A percentile compares a stretch with the other conserved stretches of the same genome.
These are phyloP conservation scores for Coreoperca whiteheadi DNA, from an alignment of 2,113 vertebrate species.

Conservation along the genomic window DNA sequence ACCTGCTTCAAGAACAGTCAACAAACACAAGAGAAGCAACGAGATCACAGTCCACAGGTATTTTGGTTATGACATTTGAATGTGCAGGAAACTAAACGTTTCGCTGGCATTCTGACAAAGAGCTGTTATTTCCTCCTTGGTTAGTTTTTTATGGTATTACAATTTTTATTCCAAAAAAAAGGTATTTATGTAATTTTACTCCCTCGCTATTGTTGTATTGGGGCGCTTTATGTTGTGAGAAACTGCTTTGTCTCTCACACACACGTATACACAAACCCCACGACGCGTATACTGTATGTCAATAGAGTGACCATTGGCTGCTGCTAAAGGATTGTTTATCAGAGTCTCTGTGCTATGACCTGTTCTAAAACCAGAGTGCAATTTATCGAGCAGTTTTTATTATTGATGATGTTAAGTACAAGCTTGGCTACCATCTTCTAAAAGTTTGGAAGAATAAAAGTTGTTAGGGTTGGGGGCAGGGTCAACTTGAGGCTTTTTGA, in stretches of 20 bases:
- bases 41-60: constrained; percentile 76
- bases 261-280: not conserved
- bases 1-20: constrained; percentile 68
- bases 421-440: not conserved
- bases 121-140: not conserved
- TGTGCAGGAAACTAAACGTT: not conserved
- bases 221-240: not conserved
- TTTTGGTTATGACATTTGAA: not conserved
- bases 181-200: not conserved
- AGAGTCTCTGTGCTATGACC: not conserved
- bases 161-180: not conserved
- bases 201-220: not conserved
- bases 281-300: too few relatives aligned
- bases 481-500: not conserved
- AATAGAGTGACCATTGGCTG: not conserved
- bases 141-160: not conserved
- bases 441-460: not conserved
- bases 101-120: not conserved
- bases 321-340: not conserved
- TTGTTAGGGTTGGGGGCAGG: not conserved
- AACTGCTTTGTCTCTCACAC: not conserved
- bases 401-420: not conserved
- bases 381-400: not conserved
- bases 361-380: not conserved
- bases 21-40: constrained; percentile 83